Evolutionary conservation across 2,113 vertebrate genomes (phyloP).

Genomic region (Equus quagga): DNA sequence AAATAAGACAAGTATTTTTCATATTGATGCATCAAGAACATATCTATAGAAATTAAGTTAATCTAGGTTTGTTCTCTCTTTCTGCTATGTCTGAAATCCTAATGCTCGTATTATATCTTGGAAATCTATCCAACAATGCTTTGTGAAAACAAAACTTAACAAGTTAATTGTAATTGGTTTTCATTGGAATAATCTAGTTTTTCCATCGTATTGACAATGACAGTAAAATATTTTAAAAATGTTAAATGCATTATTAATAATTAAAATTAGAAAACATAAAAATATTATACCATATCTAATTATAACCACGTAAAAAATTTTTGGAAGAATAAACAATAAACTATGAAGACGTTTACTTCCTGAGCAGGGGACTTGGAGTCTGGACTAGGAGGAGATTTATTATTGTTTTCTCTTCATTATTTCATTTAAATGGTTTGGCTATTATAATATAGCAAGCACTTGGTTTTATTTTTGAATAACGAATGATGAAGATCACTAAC

Average conservation of each 20-base stretch:
- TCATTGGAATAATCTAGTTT: background rate
- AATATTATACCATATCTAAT: background rate
- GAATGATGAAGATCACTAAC: background rate
- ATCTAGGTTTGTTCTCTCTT: background rate
- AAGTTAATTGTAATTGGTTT: background rate
- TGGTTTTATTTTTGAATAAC: slow-evolving; percentile 19
- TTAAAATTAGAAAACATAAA: slow-evolving; percentile 16
- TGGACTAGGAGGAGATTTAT: background rate
- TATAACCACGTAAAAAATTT: background rate
- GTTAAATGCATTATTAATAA: background rate
- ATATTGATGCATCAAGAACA: background rate
- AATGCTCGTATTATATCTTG: background rate
- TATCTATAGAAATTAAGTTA: background rate
- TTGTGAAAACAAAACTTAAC: background rate
- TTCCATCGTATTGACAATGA: background rate
- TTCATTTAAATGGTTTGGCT: background rate
- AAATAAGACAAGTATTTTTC: background rate
- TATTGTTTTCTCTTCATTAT: background rate
- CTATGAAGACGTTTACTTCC: background rate
- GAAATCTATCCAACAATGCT: background rate
- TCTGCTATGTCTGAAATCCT: background rate
- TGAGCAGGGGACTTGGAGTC: background rate
- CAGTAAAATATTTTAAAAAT: background rate
- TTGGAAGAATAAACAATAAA: background rate
- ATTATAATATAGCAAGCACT: background rate